phyloP scores from a whole-genome alignment of 2,797 vertebrate genomes.

The Enteromius afrohamiltoni region DNA sequence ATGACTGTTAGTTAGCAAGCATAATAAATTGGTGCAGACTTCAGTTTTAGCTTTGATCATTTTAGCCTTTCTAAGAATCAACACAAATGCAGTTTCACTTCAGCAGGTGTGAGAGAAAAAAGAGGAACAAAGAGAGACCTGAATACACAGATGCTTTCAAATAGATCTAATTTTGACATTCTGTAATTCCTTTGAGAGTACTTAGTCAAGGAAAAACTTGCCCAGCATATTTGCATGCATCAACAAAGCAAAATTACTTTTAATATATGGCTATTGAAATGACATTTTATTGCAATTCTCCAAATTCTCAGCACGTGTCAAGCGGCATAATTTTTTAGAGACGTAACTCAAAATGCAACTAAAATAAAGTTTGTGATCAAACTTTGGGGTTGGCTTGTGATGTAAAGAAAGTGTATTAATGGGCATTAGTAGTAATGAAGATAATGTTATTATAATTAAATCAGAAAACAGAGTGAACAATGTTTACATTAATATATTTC shows the following conservation, averaged over 20 bases:
- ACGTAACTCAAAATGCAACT: neutral
- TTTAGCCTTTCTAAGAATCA: no score
- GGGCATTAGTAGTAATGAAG: neutral
- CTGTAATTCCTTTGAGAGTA: neutral
- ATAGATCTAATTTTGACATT: constrained; percentile 11
- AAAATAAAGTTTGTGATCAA: neutral
- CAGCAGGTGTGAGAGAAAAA: no score
- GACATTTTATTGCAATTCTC: no score
- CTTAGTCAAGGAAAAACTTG: neutral
- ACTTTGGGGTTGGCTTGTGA: no score
- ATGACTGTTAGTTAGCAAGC: neutral
- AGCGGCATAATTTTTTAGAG: neutral
- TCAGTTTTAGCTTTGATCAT: no score
- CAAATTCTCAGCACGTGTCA: neutral
- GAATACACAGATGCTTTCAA: neutral
- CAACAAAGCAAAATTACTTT: no score
- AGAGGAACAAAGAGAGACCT: neutral
- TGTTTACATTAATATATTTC: neutral
- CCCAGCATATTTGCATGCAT: no score
- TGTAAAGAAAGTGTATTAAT: neutral
- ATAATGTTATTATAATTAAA: neutral
- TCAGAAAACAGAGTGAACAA: neutral
- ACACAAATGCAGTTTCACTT: no score
- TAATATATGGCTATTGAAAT: no score
- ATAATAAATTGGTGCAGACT: no score